Conservation (phyloP, 2,113 vertebrate species). For the Furnarius figulus region DNA sequence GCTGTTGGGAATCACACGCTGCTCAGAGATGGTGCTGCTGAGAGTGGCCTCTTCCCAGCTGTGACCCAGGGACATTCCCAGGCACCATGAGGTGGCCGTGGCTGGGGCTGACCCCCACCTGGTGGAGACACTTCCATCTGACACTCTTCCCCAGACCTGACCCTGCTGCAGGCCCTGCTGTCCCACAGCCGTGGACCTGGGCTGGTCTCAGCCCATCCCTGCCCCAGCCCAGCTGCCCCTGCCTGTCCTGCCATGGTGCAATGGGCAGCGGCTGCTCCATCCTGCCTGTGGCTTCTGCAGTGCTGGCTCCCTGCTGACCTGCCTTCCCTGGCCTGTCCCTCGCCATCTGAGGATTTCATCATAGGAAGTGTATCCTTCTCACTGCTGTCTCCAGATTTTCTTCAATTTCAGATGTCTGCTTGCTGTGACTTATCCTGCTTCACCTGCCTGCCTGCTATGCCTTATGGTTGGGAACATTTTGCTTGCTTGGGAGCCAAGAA, state of each 20-base stretch:
- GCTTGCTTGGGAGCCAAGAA: not conserved
- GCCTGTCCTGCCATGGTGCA: rapidly evolving
- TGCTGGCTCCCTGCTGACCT: rapidly evolving
- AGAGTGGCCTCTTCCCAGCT: rapidly evolving
- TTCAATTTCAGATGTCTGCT: not conserved
- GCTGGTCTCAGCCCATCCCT: not conserved
- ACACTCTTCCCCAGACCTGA: not conserved
- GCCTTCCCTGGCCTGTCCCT: no score
- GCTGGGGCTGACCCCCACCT: not conserved
- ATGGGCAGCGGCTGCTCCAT: not conserved
- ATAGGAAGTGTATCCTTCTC: not conserved
- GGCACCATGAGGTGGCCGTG: not conserved
- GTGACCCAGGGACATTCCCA: not conserved
- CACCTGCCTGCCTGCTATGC: not conserved
- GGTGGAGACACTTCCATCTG: not conserved
- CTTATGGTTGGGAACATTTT: not conserved
- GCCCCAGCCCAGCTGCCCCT: not conserved
- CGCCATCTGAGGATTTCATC: not conserved
- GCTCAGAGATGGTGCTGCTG: not conserved
- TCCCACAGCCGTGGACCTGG: no score
- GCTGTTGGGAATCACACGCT: rapidly evolving
- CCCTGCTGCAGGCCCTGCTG: not conserved
- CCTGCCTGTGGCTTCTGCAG: not conserved
- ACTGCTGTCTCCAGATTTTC: not conserved
- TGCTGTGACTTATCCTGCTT: not conserved